phyloP scores from a whole-genome alignment of 1,140 invertebrate genomes.

The Archivesica marissinica region DNA sequence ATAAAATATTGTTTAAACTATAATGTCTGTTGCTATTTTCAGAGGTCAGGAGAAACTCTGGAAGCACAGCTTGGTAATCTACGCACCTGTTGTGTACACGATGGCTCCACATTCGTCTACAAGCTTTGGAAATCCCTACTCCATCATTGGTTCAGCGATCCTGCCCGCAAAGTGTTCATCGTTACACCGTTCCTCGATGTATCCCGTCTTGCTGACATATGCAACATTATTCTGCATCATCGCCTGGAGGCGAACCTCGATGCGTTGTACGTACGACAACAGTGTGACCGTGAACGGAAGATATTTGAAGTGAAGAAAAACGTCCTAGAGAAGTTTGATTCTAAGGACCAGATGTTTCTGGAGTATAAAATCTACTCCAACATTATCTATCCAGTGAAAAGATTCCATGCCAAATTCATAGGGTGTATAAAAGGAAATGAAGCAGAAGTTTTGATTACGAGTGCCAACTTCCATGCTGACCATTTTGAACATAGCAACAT shows the following conservation, averaged over 20 bases:
- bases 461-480: conserved; percentile 71
- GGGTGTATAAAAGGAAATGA: conserved; percentile 67
- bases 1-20: too few relatives aligned
- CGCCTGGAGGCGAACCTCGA: conserved; percentile 72
- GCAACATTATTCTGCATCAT: conserved; percentile 71
- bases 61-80: conserved; percentile 61
- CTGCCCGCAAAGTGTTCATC: conserved; percentile 71
- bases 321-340: conserved; percentile 63
- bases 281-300: conserved; percentile 59
- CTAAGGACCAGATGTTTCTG: conserved; percentile 73
- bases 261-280: conserved; percentile 69
- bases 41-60: conserved; percentile 65
- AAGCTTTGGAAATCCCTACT: conserved; percentile 74
- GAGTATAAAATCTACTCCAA: conserved; percentile 76
- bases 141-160: conserved; percentile 71
- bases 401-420: conserved; percentile 74
- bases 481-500: conserved; percentile 71
- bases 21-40: too few relatives aligned
- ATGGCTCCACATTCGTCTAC: conserved; percentile 73
- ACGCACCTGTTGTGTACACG: conserved; percentile 55
- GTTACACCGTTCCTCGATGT: conserved; percentile 73
- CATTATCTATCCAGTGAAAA: conserved; percentile 72
- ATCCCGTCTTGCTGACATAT: conserved; percentile 69
- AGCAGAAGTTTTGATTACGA: conserved; percentile 74
- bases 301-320: conserved; percentile 71